Evolutionary conservation across 2,888 invertebrate genomes (phyloP), one percentile per base, ranked within the genome.

Genomic region (Sminthurinus aureus): DNA sequence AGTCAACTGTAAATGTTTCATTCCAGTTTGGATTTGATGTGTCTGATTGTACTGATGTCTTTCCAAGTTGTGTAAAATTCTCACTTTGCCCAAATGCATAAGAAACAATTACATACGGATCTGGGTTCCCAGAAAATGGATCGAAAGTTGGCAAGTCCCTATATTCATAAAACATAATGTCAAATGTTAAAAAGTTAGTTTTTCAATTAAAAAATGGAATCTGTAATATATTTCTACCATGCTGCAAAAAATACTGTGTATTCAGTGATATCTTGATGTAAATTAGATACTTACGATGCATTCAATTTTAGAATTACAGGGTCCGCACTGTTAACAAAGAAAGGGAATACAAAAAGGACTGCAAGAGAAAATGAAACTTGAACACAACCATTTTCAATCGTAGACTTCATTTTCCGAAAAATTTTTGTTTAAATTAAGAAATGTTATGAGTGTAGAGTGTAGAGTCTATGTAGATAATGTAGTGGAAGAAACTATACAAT

Each of bases 121-220:
- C 78, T 79, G 76, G 67, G 18, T 6, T 0, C 80, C 85, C 85
- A n/a, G 81, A 77, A 26, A 85, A 83, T 0, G 85, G 85, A 51
- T 85, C 85, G 76, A 82, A 79, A 0, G 74, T 0, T 3, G 85
- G 73, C 11, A 85, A 75, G 66, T 85, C 74, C 58, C 85, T 85
- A 22, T n/a, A 38, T 6, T 38, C 38, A 38, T 38, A 38, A 38
- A 1, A 38, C 38, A 38, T 1, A 38, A 38, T 38, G 38, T 38
- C 38, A 38, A 38, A 38, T 38, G 38, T 38, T 38, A 6, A 38
- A 38, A 38, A 38, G 38, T 38, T n/a, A n/a, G n/a, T n/a, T n/a
- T n/a, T 38, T 38, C 38, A 38, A 38, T 38, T 38, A 38, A 38
- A 38, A 38, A 38, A 38, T 6, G 1, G 38, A 38, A 38, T 38